A percentile compares a stretch with the other conserved stretches of the same genome.
Evolutionary conservation across 2,113 vertebrate species (phyloP).

Genomic region (Collichthys lucidus): DNA sequence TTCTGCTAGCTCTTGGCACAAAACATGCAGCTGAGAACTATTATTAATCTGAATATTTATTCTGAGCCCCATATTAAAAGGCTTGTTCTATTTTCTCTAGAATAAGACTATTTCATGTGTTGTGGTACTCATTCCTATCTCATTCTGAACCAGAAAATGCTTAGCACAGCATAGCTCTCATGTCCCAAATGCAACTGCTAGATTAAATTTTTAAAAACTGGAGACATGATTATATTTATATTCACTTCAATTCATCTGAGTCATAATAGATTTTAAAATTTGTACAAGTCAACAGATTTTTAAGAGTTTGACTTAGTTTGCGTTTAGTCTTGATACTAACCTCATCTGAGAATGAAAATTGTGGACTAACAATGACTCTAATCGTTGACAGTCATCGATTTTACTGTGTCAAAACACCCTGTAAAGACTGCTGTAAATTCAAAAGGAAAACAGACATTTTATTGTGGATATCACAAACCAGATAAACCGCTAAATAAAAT

Average conservation of each 20-base stretch:
- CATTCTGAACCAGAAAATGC: neutral
- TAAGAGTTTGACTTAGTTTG: neutral
- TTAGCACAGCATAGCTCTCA: conserved; percentile 1
- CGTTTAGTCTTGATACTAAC: neutral
- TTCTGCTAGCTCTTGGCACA: conserved; percentile 5
- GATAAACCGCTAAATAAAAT: neutral
- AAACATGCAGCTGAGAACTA: conserved; percentile 23
- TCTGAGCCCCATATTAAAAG: conserved; percentile 6
- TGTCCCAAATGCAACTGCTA: neutral
- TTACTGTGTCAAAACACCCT: neutral
- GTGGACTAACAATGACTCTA: neutral
- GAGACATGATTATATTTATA: neutral
- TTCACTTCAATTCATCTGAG: neutral
- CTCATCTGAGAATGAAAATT: neutral
- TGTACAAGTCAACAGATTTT: neutral
- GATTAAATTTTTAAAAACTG: neutral
- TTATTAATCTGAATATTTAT: conserved; percentile 42
- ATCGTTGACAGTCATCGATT: neutral
- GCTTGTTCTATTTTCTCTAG: neutral
- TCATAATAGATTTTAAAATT: neutral
- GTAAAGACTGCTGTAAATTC: neutral
- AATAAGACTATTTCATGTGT: neutral
- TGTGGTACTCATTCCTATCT: conserved; percentile 9
- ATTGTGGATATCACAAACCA: neutral
- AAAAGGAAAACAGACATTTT: neutral